phyloP scores from a whole-genome alignment of 2,113 vertebrate species.

The Tympanuchus pallidicinctus region DNA sequence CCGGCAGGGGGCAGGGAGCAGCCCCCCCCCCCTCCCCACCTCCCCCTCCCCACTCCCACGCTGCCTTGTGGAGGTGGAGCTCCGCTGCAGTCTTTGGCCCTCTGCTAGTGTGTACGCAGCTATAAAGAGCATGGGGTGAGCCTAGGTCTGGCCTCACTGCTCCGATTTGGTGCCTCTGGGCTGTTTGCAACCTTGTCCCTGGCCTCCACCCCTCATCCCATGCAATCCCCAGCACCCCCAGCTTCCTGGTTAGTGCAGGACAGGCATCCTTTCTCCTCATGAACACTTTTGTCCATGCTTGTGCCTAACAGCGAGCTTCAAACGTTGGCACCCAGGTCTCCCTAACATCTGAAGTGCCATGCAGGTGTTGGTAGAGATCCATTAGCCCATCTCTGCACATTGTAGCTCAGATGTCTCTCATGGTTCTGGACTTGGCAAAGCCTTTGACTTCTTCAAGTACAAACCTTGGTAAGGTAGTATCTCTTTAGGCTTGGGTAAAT shows the following conservation, averaged over 20 bases:
- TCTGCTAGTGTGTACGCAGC: background rate
- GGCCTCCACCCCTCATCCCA: background rate
- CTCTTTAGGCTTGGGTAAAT: background rate
- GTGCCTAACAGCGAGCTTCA: background rate
- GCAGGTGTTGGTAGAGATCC: background rate
- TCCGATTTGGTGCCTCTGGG: background rate
- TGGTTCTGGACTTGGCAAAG: background rate
- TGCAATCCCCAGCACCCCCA: background rate
- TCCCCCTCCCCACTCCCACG: background rate
- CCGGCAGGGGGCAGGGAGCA: background rate
- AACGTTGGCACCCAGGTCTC: background rate
- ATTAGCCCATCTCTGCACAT: background rate
- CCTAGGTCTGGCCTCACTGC: fast-evolving
- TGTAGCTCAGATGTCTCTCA: background rate
- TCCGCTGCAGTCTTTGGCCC: background rate
- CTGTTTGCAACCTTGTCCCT: background rate
- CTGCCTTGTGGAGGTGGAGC: background rate
- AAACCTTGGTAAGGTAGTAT: background rate
- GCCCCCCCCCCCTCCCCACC: background rate
- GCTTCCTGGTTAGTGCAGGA: background rate
- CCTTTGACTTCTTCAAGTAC: background rate
- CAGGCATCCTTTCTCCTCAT: background rate
- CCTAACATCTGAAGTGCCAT: background rate
- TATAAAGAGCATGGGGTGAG: background rate
- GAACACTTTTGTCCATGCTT: background rate